Conservation (phyloP, 2,797 vertebrate species). For the Silurus lanzhouensis region DNA sequence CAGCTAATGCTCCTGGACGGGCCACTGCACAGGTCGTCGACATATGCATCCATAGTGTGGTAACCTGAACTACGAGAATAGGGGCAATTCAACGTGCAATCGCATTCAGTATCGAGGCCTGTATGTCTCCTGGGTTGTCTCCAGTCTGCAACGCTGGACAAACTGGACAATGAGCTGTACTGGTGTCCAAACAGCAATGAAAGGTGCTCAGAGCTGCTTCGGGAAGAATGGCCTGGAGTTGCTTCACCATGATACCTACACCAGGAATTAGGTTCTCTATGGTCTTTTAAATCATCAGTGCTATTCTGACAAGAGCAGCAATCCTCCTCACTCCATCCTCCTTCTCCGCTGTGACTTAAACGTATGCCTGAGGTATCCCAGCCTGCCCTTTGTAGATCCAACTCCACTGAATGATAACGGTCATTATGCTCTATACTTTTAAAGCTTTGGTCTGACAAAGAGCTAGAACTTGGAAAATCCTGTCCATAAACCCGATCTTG, state of each 20-base stretch:
- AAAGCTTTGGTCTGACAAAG: slow-evolving; percentile 68
- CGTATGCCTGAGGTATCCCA: slow-evolving; percentile 64
- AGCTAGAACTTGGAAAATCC: slow-evolving; percentile 70
- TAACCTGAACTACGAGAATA: slow-evolving; percentile 75
- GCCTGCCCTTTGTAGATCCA: slow-evolving; percentile 29
- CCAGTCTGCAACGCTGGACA: slow-evolving; percentile 66
- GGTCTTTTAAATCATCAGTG: slow-evolving; percentile 69
- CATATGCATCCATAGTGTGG: slow-evolving; percentile 69
- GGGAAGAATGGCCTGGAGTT: slow-evolving; percentile 69
- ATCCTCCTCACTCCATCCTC: slow-evolving; percentile 68
- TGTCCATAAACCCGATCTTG: slow-evolving; percentile 55
- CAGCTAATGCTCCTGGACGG: slow-evolving; percentile 73
- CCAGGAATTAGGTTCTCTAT: slow-evolving; percentile 59
- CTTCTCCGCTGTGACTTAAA: slow-evolving; percentile 60
- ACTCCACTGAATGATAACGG: slow-evolving; percentile 51
- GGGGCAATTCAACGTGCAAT: slow-evolving; percentile 69
- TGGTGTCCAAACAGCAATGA: slow-evolving; percentile 73
- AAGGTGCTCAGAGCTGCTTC: slow-evolving; percentile 76
- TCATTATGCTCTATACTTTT: slow-evolving; percentile 54
- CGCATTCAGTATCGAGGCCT: slow-evolving; percentile 62
- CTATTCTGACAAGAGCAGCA: slow-evolving; percentile 69
- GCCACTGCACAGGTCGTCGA: slow-evolving; percentile 64
- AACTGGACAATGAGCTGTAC: slow-evolving; percentile 67
- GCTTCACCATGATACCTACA: slow-evolving; percentile 64
- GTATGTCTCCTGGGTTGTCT: slow-evolving; percentile 52